Conservation (phyloP, 1,140 invertebrate species). For the Papilio xuthus region DNA sequence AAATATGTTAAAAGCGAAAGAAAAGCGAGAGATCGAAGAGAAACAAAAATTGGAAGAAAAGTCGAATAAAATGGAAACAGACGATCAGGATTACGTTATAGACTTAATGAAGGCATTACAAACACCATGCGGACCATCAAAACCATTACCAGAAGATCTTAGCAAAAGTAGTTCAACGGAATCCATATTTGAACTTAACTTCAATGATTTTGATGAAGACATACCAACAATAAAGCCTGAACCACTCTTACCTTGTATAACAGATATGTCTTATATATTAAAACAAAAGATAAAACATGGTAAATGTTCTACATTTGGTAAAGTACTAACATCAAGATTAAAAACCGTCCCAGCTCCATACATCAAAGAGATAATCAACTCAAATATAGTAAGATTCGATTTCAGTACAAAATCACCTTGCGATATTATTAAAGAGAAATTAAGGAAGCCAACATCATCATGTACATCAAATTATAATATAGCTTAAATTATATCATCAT, state of each 20-base stretch:
- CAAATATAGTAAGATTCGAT: conserved; percentile 58
- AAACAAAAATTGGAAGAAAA: conserved; percentile 37
- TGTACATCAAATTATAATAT: conserved; percentile 31
- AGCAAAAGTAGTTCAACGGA: conserved; percentile 64
- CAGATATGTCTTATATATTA: conserved; percentile 66
- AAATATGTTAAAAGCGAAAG: conserved; percentile 69
- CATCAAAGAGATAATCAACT: conserved; percentile 49
- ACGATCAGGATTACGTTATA: conserved; percentile 50
- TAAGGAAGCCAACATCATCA: conserved; percentile 54
- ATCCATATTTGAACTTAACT: conserved; percentile 57
- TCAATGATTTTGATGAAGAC: conserved; percentile 49
- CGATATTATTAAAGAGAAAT: conserved; percentile 63
- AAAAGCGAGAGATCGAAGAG: conserved; percentile 52
- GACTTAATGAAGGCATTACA: conserved; percentile 64
- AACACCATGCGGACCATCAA: conserved; percentile 39
- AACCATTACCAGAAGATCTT: conserved; percentile 34
- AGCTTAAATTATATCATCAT: neutral
- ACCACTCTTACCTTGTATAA: conserved; percentile 55
- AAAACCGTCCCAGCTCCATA: conserved; percentile 59
- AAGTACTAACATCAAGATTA: conserved; percentile 56
- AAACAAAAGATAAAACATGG: conserved; percentile 51
- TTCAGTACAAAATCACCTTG: conserved; percentile 66
- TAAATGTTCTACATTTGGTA: conserved; percentile 67
- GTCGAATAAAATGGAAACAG: conserved; percentile 41
- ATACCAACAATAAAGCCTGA: conserved; percentile 42